These are phyloP conservation scores for Macrophya annulata DNA, from an alignment of 2,888 invertebrate species.

Conservation along the genomic window DNA sequence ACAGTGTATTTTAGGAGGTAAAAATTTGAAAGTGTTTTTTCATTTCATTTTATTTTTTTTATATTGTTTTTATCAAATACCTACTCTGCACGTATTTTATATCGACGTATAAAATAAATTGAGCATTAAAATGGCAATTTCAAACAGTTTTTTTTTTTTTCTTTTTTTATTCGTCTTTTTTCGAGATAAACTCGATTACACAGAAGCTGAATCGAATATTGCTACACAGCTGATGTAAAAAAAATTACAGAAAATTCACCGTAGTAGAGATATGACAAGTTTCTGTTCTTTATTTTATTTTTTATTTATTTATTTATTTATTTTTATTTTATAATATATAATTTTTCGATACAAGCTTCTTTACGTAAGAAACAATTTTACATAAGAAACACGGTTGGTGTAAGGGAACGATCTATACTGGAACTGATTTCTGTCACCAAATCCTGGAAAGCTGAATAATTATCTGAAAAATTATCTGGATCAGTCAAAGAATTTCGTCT, in stretches of 20 bases:
- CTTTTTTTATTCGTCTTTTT: neutral
- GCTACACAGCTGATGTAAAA: neutral
- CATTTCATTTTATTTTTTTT: neutral
- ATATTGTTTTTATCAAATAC: neutral
- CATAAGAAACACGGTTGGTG: neutral
- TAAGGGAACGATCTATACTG: no score
- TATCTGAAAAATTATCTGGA: no score
- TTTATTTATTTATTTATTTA: no score
- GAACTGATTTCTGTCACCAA: no score
- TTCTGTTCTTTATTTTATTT: neutral
- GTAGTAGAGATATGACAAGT: neutral
- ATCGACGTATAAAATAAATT: neutral
- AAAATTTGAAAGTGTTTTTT: neutral
- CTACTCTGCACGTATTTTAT: neutral
- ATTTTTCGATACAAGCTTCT: neutral
- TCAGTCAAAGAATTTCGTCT: no score
- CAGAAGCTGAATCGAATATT: slow-evolving; percentile 10
- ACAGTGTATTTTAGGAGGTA: neutral
- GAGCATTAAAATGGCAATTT: neutral
- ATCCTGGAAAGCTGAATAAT: no score
- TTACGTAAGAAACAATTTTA: neutral
- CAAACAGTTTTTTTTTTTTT: neutral
- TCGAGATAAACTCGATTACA: slow-evolving; percentile 10
- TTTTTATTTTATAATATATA: neutral
- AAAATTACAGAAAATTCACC: neutral